These are phyloP conservation scores for Edolisoma coerulescens DNA, from an alignment of 2,113 vertebrate genomes.

Conservation along the genomic window DNA sequence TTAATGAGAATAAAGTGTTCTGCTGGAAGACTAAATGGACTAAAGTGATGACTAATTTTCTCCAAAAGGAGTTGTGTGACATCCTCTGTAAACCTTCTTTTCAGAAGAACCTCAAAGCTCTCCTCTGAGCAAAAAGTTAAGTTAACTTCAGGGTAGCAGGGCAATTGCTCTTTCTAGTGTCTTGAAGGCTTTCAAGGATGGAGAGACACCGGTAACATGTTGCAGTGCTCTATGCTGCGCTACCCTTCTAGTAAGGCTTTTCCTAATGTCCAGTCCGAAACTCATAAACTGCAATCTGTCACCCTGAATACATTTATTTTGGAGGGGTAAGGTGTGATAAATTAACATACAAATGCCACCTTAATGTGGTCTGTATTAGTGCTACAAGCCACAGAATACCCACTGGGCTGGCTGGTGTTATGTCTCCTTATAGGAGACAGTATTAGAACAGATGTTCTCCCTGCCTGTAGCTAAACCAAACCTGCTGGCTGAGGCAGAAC, in stretches of 20 bases:
- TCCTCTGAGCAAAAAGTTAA: background rate
- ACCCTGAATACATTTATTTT: background rate
- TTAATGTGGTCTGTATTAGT: background rate
- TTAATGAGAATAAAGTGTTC: conserved; percentile 71
- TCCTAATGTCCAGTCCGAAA: background rate
- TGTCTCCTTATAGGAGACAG: background rate
- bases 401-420: background rate
- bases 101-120: background rate
- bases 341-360: background rate
- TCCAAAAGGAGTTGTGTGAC: background rate
- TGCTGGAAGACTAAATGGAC: conserved; percentile 52
- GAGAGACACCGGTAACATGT: fast-evolving
- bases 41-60: background rate
- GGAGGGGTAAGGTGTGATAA: background rate
- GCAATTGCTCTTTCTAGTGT: background rate
- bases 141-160: background rate
- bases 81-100: background rate
- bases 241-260: background rate
- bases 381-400: background rate
- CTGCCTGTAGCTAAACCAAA: background rate
- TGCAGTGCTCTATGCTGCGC: background rate
- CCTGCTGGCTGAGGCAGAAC: background rate
- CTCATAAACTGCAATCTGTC: background rate
- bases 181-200: background rate
- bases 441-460: background rate